phyloP scores from a whole-genome alignment of 2,797 vertebrate species.

The Alcedo atthis region DNA sequence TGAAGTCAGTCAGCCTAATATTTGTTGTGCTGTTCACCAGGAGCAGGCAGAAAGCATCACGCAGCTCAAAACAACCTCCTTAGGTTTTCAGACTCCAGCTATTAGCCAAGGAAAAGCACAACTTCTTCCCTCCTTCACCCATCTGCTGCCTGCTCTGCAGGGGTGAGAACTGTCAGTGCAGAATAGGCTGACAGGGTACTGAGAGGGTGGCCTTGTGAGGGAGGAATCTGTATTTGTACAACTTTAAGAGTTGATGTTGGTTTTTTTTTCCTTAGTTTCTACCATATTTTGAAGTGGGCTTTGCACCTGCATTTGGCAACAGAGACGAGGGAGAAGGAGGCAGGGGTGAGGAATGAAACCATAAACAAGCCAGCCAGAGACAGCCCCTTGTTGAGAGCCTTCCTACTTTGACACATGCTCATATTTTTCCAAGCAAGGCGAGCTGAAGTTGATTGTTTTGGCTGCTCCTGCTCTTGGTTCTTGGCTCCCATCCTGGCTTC shows the following conservation, averaged over 20 bases:
- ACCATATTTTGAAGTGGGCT: not conserved
- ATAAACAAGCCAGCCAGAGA: constrained; percentile 31
- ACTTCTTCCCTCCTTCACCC: not conserved
- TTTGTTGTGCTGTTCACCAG: not conserved
- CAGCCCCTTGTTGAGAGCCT: constrained; percentile 25
- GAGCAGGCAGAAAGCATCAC: not conserved
- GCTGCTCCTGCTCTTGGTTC: constrained; percentile 11
- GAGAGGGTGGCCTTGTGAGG: not conserved
- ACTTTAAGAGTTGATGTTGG: not conserved
- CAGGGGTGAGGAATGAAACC: not conserved
- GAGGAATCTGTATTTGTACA: not conserved
- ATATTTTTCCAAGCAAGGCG: not conserved
- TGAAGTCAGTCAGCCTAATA: not conserved
- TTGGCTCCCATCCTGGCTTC: constrained; percentile 22
- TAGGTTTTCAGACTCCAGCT: not conserved
- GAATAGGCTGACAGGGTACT: not conserved
- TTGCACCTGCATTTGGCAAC: not conserved
- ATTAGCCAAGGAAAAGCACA: not conserved
- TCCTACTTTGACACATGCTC: constrained; percentile 20
- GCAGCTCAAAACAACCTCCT: not conserved
- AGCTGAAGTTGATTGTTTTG: constrained; percentile 7
- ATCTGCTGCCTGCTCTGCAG: constrained; percentile 14
- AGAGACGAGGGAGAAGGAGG: not conserved
- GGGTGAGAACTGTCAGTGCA: not conserved
- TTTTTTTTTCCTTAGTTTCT: not conserved